Percentiles rank a stretch among this genome's conserved stretches.
Evolutionary conservation across 2,888 invertebrate species (phyloP).

Genomic region (Sylvicola fuscatus): DNA sequence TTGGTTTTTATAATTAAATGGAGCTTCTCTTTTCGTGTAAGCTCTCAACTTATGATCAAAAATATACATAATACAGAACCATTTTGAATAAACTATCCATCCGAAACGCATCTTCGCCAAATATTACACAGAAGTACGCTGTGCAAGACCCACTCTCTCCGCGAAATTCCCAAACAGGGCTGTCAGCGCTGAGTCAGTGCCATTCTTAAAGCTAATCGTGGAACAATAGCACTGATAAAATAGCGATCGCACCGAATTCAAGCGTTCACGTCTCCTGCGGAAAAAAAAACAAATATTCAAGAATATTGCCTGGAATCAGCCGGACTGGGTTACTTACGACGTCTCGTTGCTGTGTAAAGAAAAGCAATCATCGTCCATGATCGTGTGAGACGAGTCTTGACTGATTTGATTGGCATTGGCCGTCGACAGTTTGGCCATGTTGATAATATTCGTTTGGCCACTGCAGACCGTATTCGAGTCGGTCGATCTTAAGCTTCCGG

Average conservation of each 20-base stretch:
- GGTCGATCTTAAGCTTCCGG: conserved; percentile 36
- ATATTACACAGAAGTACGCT: conserved; percentile 4
- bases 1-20: too few species aligned
- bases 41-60: too few species aligned
- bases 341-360: not conserved
- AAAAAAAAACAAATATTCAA: too few species aligned
- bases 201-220: conserved; percentile 30
- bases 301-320: too few species aligned
- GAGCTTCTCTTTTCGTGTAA: too few species aligned
- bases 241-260: conserved; percentile 30
- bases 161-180: conserved; percentile 33
- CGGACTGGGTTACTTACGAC: too few species aligned
- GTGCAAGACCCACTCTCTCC: conserved; percentile 29
- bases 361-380: conserved; percentile 5
- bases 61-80: too few species aligned
- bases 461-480: too few species aligned
- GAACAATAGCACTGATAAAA: conserved; percentile 34
- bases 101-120: too few species aligned
- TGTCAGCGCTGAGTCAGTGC: conserved; percentile 28
- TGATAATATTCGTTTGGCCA: conserved; percentile 13
- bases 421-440: too few species aligned
- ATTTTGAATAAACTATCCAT: too few species aligned
- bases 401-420: too few species aligned
- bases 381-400: conserved; percentile 10
- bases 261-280: conserved; percentile 26